Percentiles rank a stretch among this genome's conserved stretches.
Conservation (phyloP, 2,797 vertebrate genomes). For the Lacerta bilineata region DNA sequence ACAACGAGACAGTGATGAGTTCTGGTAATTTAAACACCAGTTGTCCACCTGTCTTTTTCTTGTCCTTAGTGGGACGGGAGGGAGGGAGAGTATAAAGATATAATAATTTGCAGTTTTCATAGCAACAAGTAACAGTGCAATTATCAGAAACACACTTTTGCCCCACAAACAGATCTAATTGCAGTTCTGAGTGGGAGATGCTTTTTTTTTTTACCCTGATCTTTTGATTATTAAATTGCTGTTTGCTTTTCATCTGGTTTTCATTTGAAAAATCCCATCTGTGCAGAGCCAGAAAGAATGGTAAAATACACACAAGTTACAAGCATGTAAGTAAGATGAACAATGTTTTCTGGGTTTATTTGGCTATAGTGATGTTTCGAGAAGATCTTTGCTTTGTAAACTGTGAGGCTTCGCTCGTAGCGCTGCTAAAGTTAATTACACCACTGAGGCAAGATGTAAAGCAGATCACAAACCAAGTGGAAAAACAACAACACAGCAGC, state of each 20-base stretch:
- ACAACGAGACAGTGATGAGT: background rate
- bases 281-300: slow-evolving; percentile 64
- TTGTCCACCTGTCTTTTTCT: slow-evolving; percentile 56
- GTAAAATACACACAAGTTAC: slow-evolving; percentile 74
- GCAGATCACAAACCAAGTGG: slow-evolving; percentile 58
- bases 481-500: slow-evolving; percentile 42
- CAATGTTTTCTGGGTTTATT: slow-evolving; percentile 76
- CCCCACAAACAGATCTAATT: slow-evolving; percentile 56
- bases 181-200: slow-evolving; percentile 50
- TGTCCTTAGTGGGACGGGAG: slow-evolving; percentile 42
- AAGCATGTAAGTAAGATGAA: slow-evolving; percentile 75
- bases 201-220: slow-evolving; percentile 57
- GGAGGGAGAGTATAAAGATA: background rate
- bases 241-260: slow-evolving; percentile 76
- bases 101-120: slow-evolving; percentile 61
- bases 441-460: slow-evolving; percentile 69
- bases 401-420: slow-evolving; percentile 59
- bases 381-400: slow-evolving; percentile 72
- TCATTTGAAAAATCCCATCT: slow-evolving; percentile 76
- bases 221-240: slow-evolving; percentile 58
- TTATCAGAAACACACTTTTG: slow-evolving; percentile 71
- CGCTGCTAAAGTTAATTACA: slow-evolving; percentile 75
- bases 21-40: slow-evolving; percentile 63
- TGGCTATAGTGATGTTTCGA: slow-evolving; percentile 79
- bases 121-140: slow-evolving; percentile 67